Conservation (phyloP, 1,140 invertebrate species). For the Brachionus angularis region DNA sequence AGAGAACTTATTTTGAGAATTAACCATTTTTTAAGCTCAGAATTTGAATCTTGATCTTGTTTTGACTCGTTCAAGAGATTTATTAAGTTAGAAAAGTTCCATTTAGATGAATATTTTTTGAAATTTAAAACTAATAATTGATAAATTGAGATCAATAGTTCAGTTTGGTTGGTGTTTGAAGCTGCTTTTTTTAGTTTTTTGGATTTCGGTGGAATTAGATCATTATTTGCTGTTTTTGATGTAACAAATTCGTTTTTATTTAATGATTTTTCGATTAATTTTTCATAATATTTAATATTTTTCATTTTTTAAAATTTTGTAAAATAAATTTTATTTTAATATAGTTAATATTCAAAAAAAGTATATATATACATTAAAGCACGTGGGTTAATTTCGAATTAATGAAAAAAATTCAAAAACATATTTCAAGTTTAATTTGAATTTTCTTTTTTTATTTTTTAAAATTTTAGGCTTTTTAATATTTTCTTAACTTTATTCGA, state of each 20-base stretch:
- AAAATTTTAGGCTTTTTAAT: too few species aligned
- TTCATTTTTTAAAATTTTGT: not conserved
- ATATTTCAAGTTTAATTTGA: too few species aligned
- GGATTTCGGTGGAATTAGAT: not conserved
- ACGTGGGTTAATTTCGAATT: too few species aligned
- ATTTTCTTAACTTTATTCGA: too few species aligned
- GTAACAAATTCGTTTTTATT: not conserved
- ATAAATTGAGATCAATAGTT: not conserved
- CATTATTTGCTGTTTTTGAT: too few species aligned
- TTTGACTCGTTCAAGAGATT: not conserved
- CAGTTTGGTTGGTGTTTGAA: not conserved
- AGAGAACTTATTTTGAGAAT: not conserved
- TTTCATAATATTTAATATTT: not conserved
- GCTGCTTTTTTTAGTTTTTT: constrained; percentile 37
- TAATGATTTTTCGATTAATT: not conserved
- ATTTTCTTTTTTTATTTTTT: too few species aligned
- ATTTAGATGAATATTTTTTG: constrained; percentile 14
- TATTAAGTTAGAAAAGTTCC: not conserved
- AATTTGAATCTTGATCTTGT: not conserved
- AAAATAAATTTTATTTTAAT: not conserved
- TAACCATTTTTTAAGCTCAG: constrained; percentile 10
- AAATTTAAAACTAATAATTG: constrained; percentile 12
- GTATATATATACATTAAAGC: too few species aligned
- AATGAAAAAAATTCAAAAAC: too few species aligned
- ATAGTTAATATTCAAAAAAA: too few species aligned